A percentile compares a stretch with the other conserved stretches of the same genome.
Conservation (phyloP, 1,140 invertebrate genomes). For the Ceratina australensis region DNA sequence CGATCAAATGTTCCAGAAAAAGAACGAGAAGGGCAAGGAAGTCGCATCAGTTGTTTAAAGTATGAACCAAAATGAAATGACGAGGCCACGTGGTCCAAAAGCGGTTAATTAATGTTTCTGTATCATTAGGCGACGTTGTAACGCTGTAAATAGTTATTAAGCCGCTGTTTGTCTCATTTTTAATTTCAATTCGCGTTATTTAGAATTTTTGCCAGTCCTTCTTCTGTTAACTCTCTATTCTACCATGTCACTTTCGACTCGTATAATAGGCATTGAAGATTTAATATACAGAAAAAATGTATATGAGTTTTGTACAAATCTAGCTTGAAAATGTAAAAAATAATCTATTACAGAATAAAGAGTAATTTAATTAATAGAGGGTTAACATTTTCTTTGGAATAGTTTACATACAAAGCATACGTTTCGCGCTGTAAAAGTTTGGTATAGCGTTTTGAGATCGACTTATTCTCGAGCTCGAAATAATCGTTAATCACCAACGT, state of each 20-base stretch:
- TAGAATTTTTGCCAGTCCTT: conserved; percentile 2
- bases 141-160: conserved; percentile 65
- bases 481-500: conserved; percentile 26
- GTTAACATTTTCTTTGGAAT: neutral
- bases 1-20: neutral
- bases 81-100: neutral
- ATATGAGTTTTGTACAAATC: too few relatives aligned
- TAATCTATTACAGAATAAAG: too few relatives aligned
- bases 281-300: too few relatives aligned
- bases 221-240: conserved; percentile 4
- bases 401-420: neutral
- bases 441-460: conserved; percentile 1
- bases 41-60: neutral
- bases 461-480: conserved; percentile 12
- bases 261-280: too few relatives aligned
- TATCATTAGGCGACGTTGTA: conserved; percentile 37
- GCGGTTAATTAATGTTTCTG: conserved; percentile 3
- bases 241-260: too few relatives aligned
- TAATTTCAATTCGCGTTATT: conserved; percentile 7
- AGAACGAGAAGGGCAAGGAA: neutral
- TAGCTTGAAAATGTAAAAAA: too few relatives aligned
- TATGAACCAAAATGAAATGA: neutral
- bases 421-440: neutral
- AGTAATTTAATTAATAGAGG: too few relatives aligned
- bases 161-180: conserved; percentile 12